These are phyloP conservation scores for Calidris pugnax DNA, from an alignment of 2,113 vertebrate species.

Conservation along the genomic window DNA sequence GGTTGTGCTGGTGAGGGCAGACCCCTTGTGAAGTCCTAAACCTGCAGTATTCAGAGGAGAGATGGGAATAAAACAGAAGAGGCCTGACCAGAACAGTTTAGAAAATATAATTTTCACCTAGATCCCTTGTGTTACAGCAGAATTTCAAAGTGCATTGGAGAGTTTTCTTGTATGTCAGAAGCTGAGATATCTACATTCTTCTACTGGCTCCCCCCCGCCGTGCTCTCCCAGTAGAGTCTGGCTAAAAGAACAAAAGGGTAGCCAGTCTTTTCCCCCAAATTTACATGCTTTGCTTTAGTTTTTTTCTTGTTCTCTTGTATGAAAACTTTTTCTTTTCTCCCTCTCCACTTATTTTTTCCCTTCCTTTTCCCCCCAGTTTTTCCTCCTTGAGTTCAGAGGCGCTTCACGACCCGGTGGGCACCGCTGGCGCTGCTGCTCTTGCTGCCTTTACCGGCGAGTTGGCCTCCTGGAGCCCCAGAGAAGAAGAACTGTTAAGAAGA, in stretches of 20 bases:
- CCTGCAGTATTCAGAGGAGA: not conserved
- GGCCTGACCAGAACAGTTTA: not conserved
- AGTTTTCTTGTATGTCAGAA: not conserved
- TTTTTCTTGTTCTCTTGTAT: not conserved
- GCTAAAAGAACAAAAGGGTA: not conserved
- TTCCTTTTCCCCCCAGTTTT: not conserved
- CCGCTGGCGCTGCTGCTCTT: rapidly evolving
- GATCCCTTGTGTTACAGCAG: not conserved
- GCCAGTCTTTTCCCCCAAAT: no score
- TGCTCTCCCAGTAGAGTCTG: rapidly evolving
- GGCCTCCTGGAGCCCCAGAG: not conserved
- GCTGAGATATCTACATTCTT: no score
- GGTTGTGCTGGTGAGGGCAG: not conserved
- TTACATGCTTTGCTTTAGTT: rapidly evolving
- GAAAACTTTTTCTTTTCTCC: not conserved
- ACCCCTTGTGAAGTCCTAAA: not conserved
- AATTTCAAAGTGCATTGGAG: not conserved
- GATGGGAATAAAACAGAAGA: not conserved
- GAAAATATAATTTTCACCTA: not conserved
- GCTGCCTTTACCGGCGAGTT: not conserved
- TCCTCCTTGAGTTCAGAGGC: not conserved
- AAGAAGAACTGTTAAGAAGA: no score
- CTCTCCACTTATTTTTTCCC: not conserved
- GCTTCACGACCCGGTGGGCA: not conserved
- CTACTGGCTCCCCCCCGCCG: not conserved